Base-by-base conservation (phyloP, 2,113 vertebrate genomes). In the Myotis davidii region DNA sequence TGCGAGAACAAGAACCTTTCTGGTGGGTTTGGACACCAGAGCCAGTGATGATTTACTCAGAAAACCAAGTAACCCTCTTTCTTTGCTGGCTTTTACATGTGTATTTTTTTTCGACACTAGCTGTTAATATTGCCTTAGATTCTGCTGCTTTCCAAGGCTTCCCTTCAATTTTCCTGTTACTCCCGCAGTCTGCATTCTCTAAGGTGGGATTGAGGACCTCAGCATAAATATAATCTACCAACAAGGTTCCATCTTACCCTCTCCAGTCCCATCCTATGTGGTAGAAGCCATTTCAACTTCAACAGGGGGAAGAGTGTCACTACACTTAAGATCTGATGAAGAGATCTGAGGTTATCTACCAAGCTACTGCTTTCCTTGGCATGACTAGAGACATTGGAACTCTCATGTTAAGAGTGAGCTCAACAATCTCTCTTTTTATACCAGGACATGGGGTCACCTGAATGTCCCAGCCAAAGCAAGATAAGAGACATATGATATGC, bases 351-450 rank as follows among this genome's bases (percentile, higher is more conserved):
- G 27, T 87, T 73, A 93, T 93, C 84, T 91, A 34, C 37, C 34
- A 90, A 61, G 13, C 18, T 39, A 32, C 7, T 96, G 73, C 84
- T 94, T 97, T 91, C 37, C 27, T 91, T 94, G 87, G 84, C 69
- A 32, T 42, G 37, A 48, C 37, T 67, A 56, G 32, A 27, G 42
- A 67, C 34, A 91, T 20, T 48, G 21, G 20, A 70, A 6, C 17
- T 83, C 27, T 59, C 16, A 34, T 39, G 17, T 54, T 91, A 61
- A 93, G 34, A 95, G 86, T 69, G 25, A 23, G 34, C 9, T 11
- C 52, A 85, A 48, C 25, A 87, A 70, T 79, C 17, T 91, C 37
- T 16, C 81, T 27, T 54, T 78, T 83, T 50, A 59, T 69, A 61
- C 83, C 48, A 89, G 42, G 27, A 70, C 32, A 72, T 27, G 27